Evolutionary conservation across 2,888 invertebrate species (phyloP), one percentile per base, ranked within the genome.

Genomic region (Leucophora obtusa): DNA sequence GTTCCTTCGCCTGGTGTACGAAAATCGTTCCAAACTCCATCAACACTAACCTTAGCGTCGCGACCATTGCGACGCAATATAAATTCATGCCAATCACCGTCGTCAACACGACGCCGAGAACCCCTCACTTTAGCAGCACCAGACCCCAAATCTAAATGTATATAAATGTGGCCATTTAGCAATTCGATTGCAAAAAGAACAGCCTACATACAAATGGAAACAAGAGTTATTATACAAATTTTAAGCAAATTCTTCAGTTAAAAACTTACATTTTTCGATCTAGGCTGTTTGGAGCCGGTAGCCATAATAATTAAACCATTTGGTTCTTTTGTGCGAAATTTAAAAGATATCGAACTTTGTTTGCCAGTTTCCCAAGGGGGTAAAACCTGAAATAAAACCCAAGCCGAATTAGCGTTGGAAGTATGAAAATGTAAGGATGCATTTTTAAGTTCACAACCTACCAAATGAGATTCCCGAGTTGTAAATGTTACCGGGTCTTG

Each of bases 121-220:
- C 96, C 96, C 85, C 96, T 93, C 68, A 97, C 94, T 87, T 96
- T 95, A 4, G 96, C 94, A 0, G 96, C 94, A 0, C 98, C 98
- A 3, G 97, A 96, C 0, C 98, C 98, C 59, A 98, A 92, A 88
- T 98, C 97, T 86, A 98, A 91, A 86, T 98, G 96, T 21, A 98
- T 94, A 91, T 96, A 98, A 82, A 99, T 94, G 89, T 98, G 96
- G 0, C 98, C 98, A 84, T 96, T 97, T 83, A 98, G 93, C 84
- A 99, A 93, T 91, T 99, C 99, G 84, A 99, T 94, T 1, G 97
- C 97, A 87, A 99, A 96, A 68, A 98, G 93, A 89, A 98, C 98
- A 65, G 95, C 94, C 95, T 96, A 92, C 2, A 51, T 35, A 11
- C 2, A 47, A 47, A 14, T 38, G 5, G 65, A 66, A 35, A 65